Evolutionary conservation across 2,797 vertebrate species (phyloP).

Genomic region (Malacoraja senta): DNA sequence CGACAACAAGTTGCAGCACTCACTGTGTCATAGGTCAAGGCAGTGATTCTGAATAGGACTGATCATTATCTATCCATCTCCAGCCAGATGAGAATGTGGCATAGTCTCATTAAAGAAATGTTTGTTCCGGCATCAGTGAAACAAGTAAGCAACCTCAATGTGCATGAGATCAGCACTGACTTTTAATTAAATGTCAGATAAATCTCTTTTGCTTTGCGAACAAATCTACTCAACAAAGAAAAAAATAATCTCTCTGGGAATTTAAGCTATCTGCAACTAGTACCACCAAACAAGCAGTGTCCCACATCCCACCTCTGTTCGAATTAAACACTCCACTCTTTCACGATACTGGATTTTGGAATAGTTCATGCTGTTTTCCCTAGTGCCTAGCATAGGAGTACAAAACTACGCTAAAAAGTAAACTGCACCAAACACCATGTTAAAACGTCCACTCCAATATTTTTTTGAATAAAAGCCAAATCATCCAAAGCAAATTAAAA

Average conservation of each 20-base stretch:
- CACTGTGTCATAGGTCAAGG: conserved; percentile 76
- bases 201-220: conserved; percentile 20
- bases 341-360: background rate
- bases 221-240: background rate
- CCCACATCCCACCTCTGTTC: background rate
- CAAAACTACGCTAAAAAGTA: background rate
- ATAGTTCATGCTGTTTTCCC: background rate
- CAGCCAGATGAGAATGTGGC: conserved; percentile 65
- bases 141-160: conserved; percentile 62
- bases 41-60: conserved; percentile 70
- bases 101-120: conserved; percentile 83
- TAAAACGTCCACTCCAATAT: background rate
- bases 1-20: conserved; percentile 68
- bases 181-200: conserved; percentile 33
- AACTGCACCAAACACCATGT: background rate
- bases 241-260: background rate
- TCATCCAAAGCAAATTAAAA: background rate
- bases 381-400: background rate
- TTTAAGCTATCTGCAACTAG: background rate
- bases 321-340: background rate
- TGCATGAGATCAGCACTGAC: conserved; percentile 51
- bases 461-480: background rate
- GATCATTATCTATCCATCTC: conserved; percentile 80
- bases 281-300: background rate
- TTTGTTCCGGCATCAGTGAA: conserved; percentile 71